A percentile compares a stretch with the other conserved stretches of the same genome.
Evolutionary conservation across 2,888 invertebrate species (phyloP).

Genomic region (Lordiphosa fenestrarum): DNA sequence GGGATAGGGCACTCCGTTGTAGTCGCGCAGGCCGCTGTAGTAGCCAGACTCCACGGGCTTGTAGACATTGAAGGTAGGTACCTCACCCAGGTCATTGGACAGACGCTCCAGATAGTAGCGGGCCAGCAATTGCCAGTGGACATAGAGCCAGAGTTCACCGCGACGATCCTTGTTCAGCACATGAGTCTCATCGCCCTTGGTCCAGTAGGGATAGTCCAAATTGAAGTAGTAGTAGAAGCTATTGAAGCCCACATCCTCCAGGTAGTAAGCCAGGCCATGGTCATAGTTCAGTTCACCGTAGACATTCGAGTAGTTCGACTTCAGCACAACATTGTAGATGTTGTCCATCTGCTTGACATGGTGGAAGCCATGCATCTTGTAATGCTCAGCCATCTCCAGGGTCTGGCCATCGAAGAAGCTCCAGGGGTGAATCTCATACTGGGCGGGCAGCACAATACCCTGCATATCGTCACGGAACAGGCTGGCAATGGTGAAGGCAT

Average conservation of each 20-base stretch:
- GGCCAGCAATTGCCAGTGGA: constrained; percentile 81
- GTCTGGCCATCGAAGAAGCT: constrained; percentile 84
- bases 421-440: constrained; percentile 86
- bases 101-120: constrained; percentile 83
- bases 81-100: constrained; percentile 85
- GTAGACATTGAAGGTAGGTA: constrained; percentile 83
- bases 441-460: constrained; percentile 84
- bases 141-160: constrained; percentile 81
- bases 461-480: constrained; percentile 83
- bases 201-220: constrained; percentile 87
- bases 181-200: constrained; percentile 81
- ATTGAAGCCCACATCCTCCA: constrained; percentile 89
- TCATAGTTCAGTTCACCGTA: constrained; percentile 83
- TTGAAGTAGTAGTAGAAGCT: constrained; percentile 86
- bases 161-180: constrained; percentile 77
- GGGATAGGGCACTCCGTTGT: constrained; percentile 86
- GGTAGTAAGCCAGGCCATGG: constrained; percentile 86
- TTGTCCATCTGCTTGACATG: constrained; percentile 80
- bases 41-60: constrained; percentile 84
- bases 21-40: constrained; percentile 84
- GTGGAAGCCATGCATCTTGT: constrained; percentile 84
- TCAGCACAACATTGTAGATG: constrained; percentile 83
- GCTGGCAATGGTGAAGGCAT: constrained; percentile 83
- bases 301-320: constrained; percentile 85
- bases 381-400: constrained; percentile 80